These are phyloP conservation scores for Trichosurus vulpecula DNA, from an alignment of 2,797 vertebrate genomes.

Conservation along the genomic window DNA sequence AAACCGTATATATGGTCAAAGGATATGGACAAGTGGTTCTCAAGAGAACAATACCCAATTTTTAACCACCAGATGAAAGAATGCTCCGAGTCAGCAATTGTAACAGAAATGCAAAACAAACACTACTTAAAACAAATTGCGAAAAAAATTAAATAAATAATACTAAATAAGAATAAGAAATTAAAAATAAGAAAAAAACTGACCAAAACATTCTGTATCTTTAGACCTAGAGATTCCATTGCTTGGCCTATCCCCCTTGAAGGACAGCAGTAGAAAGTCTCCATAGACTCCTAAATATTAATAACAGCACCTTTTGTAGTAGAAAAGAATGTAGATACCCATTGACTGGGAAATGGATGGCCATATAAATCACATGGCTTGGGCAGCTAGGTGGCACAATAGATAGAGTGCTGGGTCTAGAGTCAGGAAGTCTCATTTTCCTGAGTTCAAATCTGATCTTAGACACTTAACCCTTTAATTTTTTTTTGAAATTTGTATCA, in stretches of 20 bases:
- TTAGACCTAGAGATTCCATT: background rate
- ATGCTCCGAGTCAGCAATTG: background rate
- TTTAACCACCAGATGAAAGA: background rate
- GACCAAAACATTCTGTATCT: background rate
- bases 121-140: background rate
- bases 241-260: background rate
- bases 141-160: background rate
- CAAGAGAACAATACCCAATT: background rate
- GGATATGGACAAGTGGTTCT: background rate
- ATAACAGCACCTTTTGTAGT: background rate
- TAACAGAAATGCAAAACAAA: background rate
- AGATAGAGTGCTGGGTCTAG: background rate
- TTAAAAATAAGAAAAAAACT: background rate
- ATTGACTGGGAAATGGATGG: background rate
- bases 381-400: background rate
- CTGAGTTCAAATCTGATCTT: background rate
- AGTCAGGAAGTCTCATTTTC: background rate
- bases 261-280: background rate
- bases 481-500: too few relatives aligned
- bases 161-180: background rate
- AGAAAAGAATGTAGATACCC: background rate
- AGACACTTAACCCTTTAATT: background rate
- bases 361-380: background rate
- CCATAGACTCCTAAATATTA: background rate
- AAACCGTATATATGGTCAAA: background rate